A percentile compares a stretch with the other conserved stretches of the same genome.
These are phyloP conservation scores for Siderastrea radians DNA, from an alignment of 92 coral and sea anemone genomes.

Conservation along the genomic window DNA sequence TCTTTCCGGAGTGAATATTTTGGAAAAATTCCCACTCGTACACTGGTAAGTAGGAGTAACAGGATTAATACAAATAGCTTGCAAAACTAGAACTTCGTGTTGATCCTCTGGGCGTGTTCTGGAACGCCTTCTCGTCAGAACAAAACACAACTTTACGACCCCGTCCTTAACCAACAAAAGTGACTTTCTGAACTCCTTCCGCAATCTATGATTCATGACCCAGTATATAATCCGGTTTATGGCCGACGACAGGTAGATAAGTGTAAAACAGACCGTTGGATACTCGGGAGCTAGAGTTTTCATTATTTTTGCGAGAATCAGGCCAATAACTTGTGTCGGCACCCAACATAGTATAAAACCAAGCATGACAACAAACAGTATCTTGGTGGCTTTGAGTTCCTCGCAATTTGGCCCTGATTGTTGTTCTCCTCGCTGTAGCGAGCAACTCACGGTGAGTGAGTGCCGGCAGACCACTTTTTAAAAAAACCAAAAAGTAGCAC, in stretches of 20 bases:
- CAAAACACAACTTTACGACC: background rate
- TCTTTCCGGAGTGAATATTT: too few relatives aligned
- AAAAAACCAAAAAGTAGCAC: slow-evolving; percentile 7
- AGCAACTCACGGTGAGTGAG: background rate
- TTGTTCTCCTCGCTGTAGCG: background rate
- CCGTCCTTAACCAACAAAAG: background rate
- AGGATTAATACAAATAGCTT: background rate
- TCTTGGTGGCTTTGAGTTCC: slow-evolving; percentile 4
- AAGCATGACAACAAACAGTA: slow-evolving; percentile 17
- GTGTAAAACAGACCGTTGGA: slow-evolving; percentile 11
- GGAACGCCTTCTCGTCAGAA: background rate
- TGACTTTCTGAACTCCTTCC: background rate
- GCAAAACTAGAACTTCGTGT: slow-evolving; percentile 4
- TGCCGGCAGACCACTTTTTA: slow-evolving; percentile 9
- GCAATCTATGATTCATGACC: slow-evolving; percentile 10
- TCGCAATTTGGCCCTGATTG: slow-evolving; percentile 11
- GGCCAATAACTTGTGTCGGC: background rate
- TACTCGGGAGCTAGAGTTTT: background rate
- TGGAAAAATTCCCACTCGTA: too few relatives aligned
- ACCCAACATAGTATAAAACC: slow-evolving; percentile 27
- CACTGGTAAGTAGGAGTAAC: too few relatives aligned
- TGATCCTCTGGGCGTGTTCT: background rate
- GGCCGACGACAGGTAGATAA: slow-evolving; percentile 6
- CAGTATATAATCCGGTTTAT: slow-evolving; percentile 25
- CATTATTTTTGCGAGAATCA: slow-evolving; percentile 17